phyloP scores from a whole-genome alignment of 2,888 invertebrate genomes.

The Plutella xylostella region DNA sequence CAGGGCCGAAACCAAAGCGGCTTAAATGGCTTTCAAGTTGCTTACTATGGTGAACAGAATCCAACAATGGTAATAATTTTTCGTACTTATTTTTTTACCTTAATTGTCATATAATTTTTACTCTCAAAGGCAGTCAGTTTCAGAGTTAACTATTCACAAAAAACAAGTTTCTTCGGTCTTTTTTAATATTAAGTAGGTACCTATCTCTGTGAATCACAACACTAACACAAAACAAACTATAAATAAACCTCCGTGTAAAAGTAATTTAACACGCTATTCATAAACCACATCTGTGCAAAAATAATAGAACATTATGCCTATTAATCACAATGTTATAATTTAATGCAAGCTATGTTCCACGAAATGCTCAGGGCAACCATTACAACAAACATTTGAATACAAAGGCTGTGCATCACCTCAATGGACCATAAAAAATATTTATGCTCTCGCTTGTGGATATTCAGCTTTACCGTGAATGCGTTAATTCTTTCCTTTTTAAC shows the following conservation, averaged over 20 bases:
- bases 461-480: constrained; percentile 46
- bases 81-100: constrained; percentile 1
- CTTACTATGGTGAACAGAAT: constrained; percentile 76
- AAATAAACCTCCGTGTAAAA: not conserved
- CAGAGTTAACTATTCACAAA: too few relatives aligned
- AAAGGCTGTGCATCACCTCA: constrained; percentile 66
- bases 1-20: constrained; percentile 89
- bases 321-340: constrained; percentile 23
- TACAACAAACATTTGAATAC: constrained; percentile 65
- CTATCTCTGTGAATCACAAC: too few relatives aligned
- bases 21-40: constrained; percentile 86
- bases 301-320: not conserved
- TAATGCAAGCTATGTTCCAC: constrained; percentile 31
- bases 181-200: too few relatives aligned
- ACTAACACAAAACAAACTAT: too few relatives aligned
- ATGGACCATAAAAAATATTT: constrained; percentile 69
- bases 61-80: constrained; percentile 61
- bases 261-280: not conserved
- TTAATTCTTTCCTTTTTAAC: constrained; percentile 49
- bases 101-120: too few relatives aligned
- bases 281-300: not conserved
- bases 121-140: too few relatives aligned
- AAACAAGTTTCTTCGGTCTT: too few relatives aligned
- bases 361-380: constrained; percentile 45
- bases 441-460: constrained; percentile 56